Base-by-base conservation (phyloP, 35 echinoderm and acorn worm species). In the Heliocidaris erythrogramma region DNA sequence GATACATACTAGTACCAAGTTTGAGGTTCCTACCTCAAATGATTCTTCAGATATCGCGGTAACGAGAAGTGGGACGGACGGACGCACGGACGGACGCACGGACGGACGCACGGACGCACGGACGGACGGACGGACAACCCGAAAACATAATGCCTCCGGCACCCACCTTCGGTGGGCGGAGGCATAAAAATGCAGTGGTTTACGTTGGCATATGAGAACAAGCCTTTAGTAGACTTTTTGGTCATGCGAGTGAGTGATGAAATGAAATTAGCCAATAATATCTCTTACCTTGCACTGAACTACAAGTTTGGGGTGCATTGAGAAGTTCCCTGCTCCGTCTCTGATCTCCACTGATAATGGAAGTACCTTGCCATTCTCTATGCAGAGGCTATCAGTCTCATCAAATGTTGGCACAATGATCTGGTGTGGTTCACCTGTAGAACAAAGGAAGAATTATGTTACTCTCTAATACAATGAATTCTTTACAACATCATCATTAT, bases 311-410 rank as follows among this genome's bases (percentile, higher is more conserved):
- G 94, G 95, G 49, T 99, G 95, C 47, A 95, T 91, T 7, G 98
- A 96, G 32, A 96, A 87, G 78, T 99, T 99, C 8, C 98, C 98
- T 60, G 97, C 96, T 91, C 94, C 92, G 86, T 99, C 98, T 13
- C 94, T 88, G 49, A 97, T 32, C 35, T 98, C 96, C 29, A 99
- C 97, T 30, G 97, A 94, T 48, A 99, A 53, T 9, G 92, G 89
- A 49, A 99, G 30, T 16, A 94, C 49, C 35, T 96, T 94, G 32
- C 97, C 98, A 95, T 99, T 99, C 93, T 96, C 94, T 14, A 99
- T 71, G 9, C 93, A 53, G 21, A 97, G 94, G 17, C 92, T 91
- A 8, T 95, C 65, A 56, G 59, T 93, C 24, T 6, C 27, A 10
- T 95, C 95, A 91, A 96, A 95, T 42, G 91, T 88, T 27, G 97